A percentile compares a stretch with the other conserved stretches of the same genome.
Evolutionary conservation across 1,140 invertebrate genomes (phyloP).

Genomic region (Littorina saxatilis): DNA sequence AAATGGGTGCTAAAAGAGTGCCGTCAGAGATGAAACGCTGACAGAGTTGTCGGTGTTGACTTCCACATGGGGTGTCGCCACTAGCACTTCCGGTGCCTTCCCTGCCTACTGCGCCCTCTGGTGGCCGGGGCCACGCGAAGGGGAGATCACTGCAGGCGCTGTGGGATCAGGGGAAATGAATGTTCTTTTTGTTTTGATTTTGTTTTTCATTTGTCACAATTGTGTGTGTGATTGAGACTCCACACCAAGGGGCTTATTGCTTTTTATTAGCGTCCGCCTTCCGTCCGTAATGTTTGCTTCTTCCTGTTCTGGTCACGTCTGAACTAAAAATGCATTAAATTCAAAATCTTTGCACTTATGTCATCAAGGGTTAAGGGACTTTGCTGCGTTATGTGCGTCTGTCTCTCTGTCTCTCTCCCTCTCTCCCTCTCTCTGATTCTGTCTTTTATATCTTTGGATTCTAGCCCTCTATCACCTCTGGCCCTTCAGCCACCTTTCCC

Average conservation of each 20-base stretch:
- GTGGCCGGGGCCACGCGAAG: neutral
- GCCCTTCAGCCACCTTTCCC: neutral
- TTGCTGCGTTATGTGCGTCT: neutral
- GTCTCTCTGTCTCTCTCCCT: neutral
- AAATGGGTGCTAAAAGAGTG: constrained; percentile 14
- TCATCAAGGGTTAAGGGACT: too few relatives aligned
- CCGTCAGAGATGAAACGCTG: neutral
- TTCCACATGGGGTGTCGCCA: neutral
- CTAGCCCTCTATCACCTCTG: neutral
- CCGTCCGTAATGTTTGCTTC: neutral
- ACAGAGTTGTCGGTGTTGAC: neutral
- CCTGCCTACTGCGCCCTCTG: neutral
- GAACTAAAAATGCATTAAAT: too few relatives aligned
- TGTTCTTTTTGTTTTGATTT: too few relatives aligned
- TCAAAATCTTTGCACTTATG: too few relatives aligned
- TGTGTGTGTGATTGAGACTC: too few relatives aligned
- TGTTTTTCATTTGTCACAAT: too few relatives aligned
- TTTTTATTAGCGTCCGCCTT: neutral
- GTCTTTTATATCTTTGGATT: neutral
- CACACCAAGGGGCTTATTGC: too few relatives aligned
- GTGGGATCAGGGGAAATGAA: neutral
- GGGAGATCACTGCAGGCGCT: neutral
- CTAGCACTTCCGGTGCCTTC: neutral
- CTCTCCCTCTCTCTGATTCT: neutral
- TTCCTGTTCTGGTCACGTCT: neutral